Base-by-base conservation (phyloP, 92 coral and sea anemone species). In the Paragorgia papillata region DNA sequence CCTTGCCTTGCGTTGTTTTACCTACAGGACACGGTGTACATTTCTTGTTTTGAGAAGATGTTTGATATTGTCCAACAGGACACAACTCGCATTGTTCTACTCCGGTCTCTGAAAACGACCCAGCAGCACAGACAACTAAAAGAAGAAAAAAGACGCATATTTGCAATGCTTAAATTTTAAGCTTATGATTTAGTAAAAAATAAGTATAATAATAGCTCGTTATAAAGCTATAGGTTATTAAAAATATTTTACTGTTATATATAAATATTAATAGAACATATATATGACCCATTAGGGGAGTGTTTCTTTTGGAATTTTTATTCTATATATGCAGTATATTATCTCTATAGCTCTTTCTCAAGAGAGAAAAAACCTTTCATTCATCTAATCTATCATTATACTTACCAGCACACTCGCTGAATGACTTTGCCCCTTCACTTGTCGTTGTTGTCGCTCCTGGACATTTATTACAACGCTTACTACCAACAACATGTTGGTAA, bases 51-150 rank as follows among this genome's bases (percentile, higher is more conserved):
- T 83, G 84, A 12, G 41, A 71, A 1, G 59, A 48, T 5, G 89
- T 73, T 78, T 94, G 98, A 79, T 91, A 94, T 28, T 64, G 50
- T 20, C 95, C 98, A 57, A 81, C 75, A 19, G 97, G 65, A 35
- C 98, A 94, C n/a, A 90, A 85, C 19, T 74, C n/a, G 65, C 98
- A 94, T 6, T 95, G 97, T 43, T 94, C 98, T 0, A 89, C 98
- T 4, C 98, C 97, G n/a, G 97, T 91, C 58, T 66, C 57, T 18
- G 98, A 91, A 60, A 82, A 88, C 29, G 98, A 83, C 15, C 98
- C 98, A 1, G 97, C 82, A 9, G 94, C 95, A 73, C 98, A 94
- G 9, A 97, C 90, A 89, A 88, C 98, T 94, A 40, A 25, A 83
- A 67, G n/a, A 61, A 40, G 6, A 37, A 37, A 37, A 4, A 4